These are phyloP conservation scores for Forbesichthys papilliferus DNA, from an alignment of 2,113 vertebrate species.

Conservation along the genomic window DNA sequence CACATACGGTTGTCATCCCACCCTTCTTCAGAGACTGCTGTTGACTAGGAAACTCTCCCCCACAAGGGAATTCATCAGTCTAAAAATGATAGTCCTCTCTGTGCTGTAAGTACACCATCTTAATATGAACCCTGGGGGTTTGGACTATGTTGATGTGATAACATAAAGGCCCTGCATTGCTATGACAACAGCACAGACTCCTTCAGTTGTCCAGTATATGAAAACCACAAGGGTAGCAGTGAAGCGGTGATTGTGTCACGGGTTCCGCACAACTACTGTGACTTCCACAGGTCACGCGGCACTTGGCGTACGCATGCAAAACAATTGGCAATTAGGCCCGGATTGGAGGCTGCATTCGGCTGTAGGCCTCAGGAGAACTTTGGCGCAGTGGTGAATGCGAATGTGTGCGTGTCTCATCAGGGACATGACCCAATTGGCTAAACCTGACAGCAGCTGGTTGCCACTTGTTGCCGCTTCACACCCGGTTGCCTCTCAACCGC, in stretches of 20 bases:
- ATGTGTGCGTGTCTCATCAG: constrained; percentile 33
- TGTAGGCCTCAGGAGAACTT: constrained; percentile 35
- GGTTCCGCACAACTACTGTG: not conserved
- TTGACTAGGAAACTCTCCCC: not conserved
- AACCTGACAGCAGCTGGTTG: constrained; percentile 20
- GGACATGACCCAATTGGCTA: constrained; percentile 25
- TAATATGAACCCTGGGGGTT: constrained; percentile 18
- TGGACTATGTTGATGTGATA: constrained; percentile 15
- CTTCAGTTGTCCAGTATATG: constrained; percentile 29
- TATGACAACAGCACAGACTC: constrained; percentile 29
- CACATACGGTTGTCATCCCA: not conserved
- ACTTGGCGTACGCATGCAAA: constrained; percentile 1
- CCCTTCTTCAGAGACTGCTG: not conserved
- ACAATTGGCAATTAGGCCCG: constrained; percentile 27
- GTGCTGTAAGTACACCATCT: not conserved
- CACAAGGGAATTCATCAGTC: not conserved
- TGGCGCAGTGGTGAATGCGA: constrained; percentile 3
- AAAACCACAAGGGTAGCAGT: not conserved
- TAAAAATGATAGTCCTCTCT: not conserved
- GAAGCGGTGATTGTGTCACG: not conserved
- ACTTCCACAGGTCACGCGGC: not conserved
- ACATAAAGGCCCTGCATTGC: constrained; percentile 35
- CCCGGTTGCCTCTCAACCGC: constrained; percentile 2
- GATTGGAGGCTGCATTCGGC: constrained; percentile 5
- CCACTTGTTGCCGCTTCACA: constrained; percentile 31